Evolutionary conservation across 2,113 vertebrate species (phyloP).

Genomic region (Daubentonia madagascariensis): DNA sequence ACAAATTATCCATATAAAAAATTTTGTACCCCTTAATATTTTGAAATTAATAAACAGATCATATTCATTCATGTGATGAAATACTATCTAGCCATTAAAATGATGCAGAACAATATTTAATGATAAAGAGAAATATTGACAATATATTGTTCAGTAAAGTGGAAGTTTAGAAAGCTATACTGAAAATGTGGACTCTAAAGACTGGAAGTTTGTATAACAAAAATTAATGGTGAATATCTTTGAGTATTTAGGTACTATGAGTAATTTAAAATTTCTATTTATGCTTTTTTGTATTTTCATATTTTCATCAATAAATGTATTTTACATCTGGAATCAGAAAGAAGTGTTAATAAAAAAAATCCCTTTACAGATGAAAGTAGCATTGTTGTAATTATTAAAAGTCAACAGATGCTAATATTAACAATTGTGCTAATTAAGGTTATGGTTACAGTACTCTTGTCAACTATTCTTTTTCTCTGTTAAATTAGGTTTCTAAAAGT

Average conservation of each 20-base stretch:
- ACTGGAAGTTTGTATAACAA: not conserved
- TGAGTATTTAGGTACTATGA: not conserved
- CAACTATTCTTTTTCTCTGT: not conserved
- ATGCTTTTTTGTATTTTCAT: not conserved
- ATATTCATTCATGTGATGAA: too few species aligned
- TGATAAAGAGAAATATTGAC: not conserved
- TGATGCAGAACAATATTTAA: not conserved
- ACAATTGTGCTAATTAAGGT: not conserved
- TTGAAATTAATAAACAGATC: too few species aligned
- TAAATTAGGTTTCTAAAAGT: not conserved
- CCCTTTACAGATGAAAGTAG: not conserved
- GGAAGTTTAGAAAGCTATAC: not conserved
- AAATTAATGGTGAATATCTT: not conserved
- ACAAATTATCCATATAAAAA: too few species aligned
- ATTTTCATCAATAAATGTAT: slow-evolving; percentile 1
- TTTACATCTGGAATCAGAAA: not conserved
- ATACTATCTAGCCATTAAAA: too few species aligned
- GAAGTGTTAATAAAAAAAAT: not conserved
- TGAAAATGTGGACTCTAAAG: not conserved
- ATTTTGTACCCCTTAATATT: too few species aligned
- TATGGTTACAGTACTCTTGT: not conserved
- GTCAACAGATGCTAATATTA: slow-evolving; percentile 13
- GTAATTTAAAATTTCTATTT: not conserved
- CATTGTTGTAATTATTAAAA: slow-evolving; percentile 23
- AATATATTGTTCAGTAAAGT: not conserved